A percentile compares a stretch with the other conserved stretches of the same genome.
These are phyloP conservation scores for Ochlodes sylvanus DNA, from an alignment of 2,888 invertebrate species.

Conservation along the genomic window DNA sequence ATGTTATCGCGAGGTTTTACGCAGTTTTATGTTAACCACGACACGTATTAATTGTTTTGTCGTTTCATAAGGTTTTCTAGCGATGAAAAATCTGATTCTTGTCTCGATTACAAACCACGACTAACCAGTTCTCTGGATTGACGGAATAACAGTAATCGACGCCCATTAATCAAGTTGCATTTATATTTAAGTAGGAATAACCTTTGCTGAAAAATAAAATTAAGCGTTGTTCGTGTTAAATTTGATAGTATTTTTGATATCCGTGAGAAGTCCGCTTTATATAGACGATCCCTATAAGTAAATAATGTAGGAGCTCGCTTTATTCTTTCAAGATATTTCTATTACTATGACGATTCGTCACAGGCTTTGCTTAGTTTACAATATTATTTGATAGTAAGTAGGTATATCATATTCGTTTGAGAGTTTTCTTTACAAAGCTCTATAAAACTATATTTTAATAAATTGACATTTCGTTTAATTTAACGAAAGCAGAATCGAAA, in stretches of 20 bases:
- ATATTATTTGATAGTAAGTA: too few species aligned
- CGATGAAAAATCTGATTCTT: slow-evolving; percentile 61
- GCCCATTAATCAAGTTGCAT: slow-evolving; percentile 60
- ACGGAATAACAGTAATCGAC: slow-evolving; percentile 70
- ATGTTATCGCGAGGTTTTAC: slow-evolving; percentile 38
- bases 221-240: background rate
- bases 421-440: background rate
- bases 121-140: slow-evolving; percentile 65
- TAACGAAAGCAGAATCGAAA: slow-evolving; percentile 33
- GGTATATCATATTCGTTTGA: too few species aligned
- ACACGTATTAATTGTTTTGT: slow-evolving; percentile 78
- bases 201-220: background rate
- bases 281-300: background rate
- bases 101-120: slow-evolving; percentile 65
- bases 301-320: background rate
- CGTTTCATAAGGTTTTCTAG: slow-evolving; percentile 62
- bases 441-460: slow-evolving; percentile 21
- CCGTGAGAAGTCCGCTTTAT: background rate
- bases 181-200: slow-evolving; percentile 24
- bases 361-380: background rate
- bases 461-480: slow-evolving; percentile 37
- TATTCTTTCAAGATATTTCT: background rate
- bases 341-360: background rate
- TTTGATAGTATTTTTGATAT: background rate
- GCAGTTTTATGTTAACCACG: slow-evolving; percentile 59